Evolutionary conservation across 2,113 vertebrate genomes (phyloP).

Genomic region (Tetrao urogallus): DNA sequence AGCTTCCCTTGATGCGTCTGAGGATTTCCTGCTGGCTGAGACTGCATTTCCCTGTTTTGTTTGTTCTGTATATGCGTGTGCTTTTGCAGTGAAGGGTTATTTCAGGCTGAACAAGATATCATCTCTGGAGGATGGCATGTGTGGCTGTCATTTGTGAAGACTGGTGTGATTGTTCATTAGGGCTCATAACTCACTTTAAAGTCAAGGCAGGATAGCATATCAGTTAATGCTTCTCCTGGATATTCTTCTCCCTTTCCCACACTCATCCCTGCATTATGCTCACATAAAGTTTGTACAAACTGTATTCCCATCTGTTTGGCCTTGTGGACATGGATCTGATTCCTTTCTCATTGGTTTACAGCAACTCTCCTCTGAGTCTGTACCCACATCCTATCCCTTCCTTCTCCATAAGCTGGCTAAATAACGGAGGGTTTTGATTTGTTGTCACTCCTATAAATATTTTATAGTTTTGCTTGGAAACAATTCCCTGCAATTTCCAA

Average conservation of each 20-base stretch:
- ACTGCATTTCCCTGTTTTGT: constrained; percentile 31
- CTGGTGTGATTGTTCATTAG: neutral
- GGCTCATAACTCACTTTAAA: neutral
- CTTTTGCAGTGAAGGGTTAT: neutral
- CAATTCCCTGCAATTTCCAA: neutral
- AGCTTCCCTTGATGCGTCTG: constrained; percentile 13
- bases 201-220: neutral
- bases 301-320: neutral
- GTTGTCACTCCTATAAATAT: neutral
- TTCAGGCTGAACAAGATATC: neutral
- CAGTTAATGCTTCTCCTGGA: neutral
- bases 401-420: neutral
- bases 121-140: neutral
- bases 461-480: neutral
- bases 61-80: neutral
- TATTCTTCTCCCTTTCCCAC: neutral
- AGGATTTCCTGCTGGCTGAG: constrained; percentile 68
- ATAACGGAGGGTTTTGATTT: neutral
- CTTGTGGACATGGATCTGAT: neutral
- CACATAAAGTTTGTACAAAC: neutral
- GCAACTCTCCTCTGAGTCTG: neutral
- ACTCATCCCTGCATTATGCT: neutral
- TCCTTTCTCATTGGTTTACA: neutral
- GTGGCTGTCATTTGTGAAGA: neutral
- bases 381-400: neutral